These are phyloP conservation scores for Frankliniella fusca DNA, from an alignment of 2,888 invertebrate species.

Conservation along the genomic window DNA sequence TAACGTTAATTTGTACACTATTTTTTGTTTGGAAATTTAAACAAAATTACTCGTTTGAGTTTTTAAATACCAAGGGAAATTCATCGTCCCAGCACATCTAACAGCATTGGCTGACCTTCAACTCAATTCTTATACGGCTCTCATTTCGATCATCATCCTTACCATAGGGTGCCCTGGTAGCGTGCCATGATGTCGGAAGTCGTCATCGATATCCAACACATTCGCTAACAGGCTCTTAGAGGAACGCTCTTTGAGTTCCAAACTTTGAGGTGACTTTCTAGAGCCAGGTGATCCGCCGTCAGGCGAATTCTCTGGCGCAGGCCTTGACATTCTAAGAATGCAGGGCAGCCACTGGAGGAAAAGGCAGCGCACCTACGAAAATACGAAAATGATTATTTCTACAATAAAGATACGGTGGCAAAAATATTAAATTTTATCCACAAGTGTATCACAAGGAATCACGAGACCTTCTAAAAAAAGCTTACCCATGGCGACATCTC, in stretches of 20 bases:
- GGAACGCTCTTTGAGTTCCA: slow-evolving; percentile 84
- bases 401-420: not conserved
- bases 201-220: slow-evolving; percentile 95
- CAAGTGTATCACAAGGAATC: not conserved
- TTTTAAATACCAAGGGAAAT: too few relatives aligned
- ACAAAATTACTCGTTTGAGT: too few relatives aligned
- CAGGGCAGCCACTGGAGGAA: slow-evolving; percentile 98
- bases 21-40: too few relatives aligned
- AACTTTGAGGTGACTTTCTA: slow-evolving; percentile 62
- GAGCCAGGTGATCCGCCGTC: slow-evolving; percentile 58
- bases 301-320: slow-evolving; percentile 51
- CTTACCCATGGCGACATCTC: slow-evolving; percentile 96
- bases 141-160: not conserved
- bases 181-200: slow-evolving; percentile 65
- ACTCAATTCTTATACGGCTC: too few relatives aligned
- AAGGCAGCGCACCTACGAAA: slow-evolving; percentile 73
- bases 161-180: slow-evolving; percentile 43
- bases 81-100: too few relatives aligned
- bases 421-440: not conserved
- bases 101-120: too few relatives aligned
- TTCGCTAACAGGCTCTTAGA: slow-evolving; percentile 94
- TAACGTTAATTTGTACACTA: too few relatives aligned
- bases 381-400: not conserved
- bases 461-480: slow-evolving; percentile 37
- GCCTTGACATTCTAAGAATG: slow-evolving; percentile 88